Conservation (phyloP, 2,797 vertebrate genomes). For the Dromococcyx pavoninus region DNA sequence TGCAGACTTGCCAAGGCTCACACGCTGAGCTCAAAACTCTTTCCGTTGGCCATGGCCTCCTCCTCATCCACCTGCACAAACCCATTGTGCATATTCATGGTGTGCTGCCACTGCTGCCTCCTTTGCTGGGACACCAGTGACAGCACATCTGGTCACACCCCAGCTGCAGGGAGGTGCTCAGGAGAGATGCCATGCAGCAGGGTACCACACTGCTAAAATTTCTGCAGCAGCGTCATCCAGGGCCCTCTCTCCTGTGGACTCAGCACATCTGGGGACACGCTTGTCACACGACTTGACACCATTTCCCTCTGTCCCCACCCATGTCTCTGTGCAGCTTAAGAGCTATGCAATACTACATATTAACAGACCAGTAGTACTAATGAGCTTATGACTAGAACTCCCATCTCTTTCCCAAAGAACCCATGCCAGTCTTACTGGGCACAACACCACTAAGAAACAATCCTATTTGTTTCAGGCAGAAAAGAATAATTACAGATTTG, state of each 20-base stretch:
- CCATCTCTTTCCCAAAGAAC: neutral
- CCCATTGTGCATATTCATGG: rapidly evolving
- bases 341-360: neutral
- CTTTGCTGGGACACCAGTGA: neutral
- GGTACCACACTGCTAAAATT: neutral
- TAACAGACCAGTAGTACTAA: neutral
- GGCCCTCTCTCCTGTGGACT: neutral
- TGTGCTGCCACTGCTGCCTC: neutral
- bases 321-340: neutral
- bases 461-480: neutral
- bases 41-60: neutral
- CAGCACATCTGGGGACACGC: neutral
- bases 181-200: neutral
- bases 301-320: neutral
- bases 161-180: rapidly evolving
- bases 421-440: neutral
- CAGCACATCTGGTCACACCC: neutral
- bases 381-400: neutral
- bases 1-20: neutral
- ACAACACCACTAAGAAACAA: neutral
- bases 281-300: rapidly evolving
- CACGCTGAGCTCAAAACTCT: rapidly evolving
- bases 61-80: neutral
- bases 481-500: neutral
- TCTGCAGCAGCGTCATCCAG: neutral